phyloP scores from a whole-genome alignment of 2,888 invertebrate genomes.

The Eulithis testata region DNA sequence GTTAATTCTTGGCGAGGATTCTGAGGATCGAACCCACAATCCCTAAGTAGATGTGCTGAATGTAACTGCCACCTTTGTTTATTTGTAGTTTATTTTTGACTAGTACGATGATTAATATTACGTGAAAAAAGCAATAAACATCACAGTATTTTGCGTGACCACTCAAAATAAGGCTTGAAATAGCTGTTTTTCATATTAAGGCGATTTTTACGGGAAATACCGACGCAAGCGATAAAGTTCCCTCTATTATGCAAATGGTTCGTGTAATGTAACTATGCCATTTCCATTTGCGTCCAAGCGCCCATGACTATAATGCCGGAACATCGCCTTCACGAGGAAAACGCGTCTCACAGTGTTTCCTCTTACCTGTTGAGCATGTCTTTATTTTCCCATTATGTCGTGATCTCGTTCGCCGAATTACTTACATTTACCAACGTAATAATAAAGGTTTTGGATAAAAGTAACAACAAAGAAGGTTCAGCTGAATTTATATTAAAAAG shows the following conservation, averaged over 20 bases:
- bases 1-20: too few relatives aligned
- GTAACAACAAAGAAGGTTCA: neutral
- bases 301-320: conserved; percentile 20
- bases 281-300: conserved; percentile 25
- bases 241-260: conserved; percentile 38
- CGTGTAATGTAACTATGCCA: conserved; percentile 28
- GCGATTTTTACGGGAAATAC: conserved; percentile 28
- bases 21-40: too few relatives aligned
- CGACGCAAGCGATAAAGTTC: conserved; percentile 27
- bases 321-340: conserved; percentile 13
- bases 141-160: conserved; percentile 41
- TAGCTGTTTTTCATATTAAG: conserved; percentile 30
- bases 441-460: conserved; percentile 4
- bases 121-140: conserved; percentile 3
- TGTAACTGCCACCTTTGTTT: too few relatives aligned
- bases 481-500: conserved; percentile 1
- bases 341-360: conserved; percentile 25
- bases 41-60: too few relatives aligned
- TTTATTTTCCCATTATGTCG: conserved; percentile 25
- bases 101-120: too few relatives aligned
- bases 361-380: conserved; percentile 42
- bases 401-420: conserved; percentile 25
- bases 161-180: conserved; percentile 38
- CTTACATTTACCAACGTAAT: conserved; percentile 12
- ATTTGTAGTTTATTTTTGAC: too few relatives aligned